Base-by-base conservation (phyloP, 2,113 vertebrate species). In the Ciconia boyciana region DNA sequence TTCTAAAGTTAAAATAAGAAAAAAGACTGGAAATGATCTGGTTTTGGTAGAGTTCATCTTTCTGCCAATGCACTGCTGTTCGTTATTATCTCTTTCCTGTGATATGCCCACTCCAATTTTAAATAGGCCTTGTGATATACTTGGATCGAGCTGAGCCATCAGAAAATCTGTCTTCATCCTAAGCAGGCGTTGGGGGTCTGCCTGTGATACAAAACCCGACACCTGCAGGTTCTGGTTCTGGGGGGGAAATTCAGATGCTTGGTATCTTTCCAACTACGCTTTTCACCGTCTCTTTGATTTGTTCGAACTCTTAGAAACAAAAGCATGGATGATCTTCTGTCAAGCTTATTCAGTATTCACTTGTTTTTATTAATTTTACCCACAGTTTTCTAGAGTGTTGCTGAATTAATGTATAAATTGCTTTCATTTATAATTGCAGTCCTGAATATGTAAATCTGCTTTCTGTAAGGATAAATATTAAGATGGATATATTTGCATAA, bases 1-100 rank as follows among this genome's bases (percentile, higher is more conserved):
- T 61, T 82, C 81, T 76, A 14, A 46, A 87, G 82, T 86, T 95
- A 92, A 87, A 96, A 87, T 82, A 68, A 84, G 60, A 79, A 60
- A 90, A 48, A 49, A 71, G 72, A 41, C 61, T 91, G 91, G 65
- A 65, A 92, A 91, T 72, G 25, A 90, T 74, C 88, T 81, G 83
- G 39, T 51, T 93, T 89, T 31, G 52, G 83, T 75, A 76, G 92
- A 52, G 60, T 82, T 93, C 65, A 48, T 91, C 76, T 48, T 72
- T 65, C 74, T 95, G 85, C 69, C 89, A 94, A 6, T 8, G n/a
- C 24, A 25, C 51, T 3, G 36, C 55, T 94, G 31, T 71, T 36
- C 13, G 0, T 57, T 88, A 86, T 78, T 86, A 19, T 26, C 29
- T 39, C 26, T 80, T 92, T 68, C 39, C 34, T 82, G 9, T 61